These are phyloP conservation scores for Craniophora ligustri DNA, from an alignment of 2,888 invertebrate genomes.

Conservation along the genomic window DNA sequence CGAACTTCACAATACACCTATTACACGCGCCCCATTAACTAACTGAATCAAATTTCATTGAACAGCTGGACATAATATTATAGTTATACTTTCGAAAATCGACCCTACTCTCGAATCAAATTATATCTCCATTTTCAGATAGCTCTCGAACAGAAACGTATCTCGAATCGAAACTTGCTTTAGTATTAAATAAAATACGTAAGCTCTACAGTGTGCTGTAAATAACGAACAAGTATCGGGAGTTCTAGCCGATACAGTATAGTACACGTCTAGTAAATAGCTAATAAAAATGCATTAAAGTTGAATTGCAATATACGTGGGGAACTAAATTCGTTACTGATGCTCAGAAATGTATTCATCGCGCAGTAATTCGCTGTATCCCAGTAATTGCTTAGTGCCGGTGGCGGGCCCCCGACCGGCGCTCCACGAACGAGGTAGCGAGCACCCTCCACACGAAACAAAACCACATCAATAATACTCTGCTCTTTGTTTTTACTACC, in stretches of 20 bases:
- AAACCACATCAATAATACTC: slow-evolving; percentile 50
- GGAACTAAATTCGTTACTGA: slow-evolving; percentile 40
- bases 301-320: slow-evolving; percentile 21
- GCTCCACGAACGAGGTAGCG: slow-evolving; percentile 39
- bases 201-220: slow-evolving; percentile 33
- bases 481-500: slow-evolving; percentile 60
- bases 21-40: slow-evolving; percentile 79
- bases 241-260: slow-evolving; percentile 16
- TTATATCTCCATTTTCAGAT: slow-evolving; percentile 44
- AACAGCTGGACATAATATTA: slow-evolving; percentile 76
- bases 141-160: slow-evolving; percentile 26
- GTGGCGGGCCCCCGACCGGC: slow-evolving; percentile 26
- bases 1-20: slow-evolving; percentile 66
- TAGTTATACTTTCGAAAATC: slow-evolving; percentile 65
- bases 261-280: slow-evolving; percentile 24
- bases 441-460: slow-evolving; percentile 43
- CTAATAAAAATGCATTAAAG: slow-evolving; percentile 10
- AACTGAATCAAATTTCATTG: slow-evolving; percentile 81
- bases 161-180: slow-evolving; percentile 33
- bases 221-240: slow-evolving; percentile 40
- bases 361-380: slow-evolving; percentile 63
- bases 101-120: slow-evolving; percentile 53
- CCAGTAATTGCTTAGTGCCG: slow-evolving; percentile 55
- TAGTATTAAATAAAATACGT: slow-evolving; percentile 44
- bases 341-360: slow-evolving; percentile 62